Evolutionary conservation across 2,888 invertebrate species (phyloP).

Genomic region (Eucriotettix oculatus): DNA sequence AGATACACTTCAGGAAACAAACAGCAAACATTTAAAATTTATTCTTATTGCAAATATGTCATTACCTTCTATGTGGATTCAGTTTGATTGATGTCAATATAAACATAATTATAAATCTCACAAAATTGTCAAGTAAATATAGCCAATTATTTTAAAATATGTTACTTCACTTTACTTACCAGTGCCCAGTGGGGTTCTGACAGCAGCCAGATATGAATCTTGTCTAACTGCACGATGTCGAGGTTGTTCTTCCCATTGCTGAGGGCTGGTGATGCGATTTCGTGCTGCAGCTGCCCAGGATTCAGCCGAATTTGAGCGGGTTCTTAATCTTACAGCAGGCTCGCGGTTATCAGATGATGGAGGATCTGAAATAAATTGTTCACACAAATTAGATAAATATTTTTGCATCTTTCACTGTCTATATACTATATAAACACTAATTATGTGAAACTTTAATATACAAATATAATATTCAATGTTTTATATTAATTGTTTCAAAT

Average conservation of each 20-base stretch:
- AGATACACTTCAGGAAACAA: no score
- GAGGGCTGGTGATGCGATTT: constrained; percentile 3
- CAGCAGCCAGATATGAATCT: constrained; percentile 30
- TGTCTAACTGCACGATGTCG: constrained; percentile 28
- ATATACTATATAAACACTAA: no score
- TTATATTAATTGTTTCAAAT: no score
- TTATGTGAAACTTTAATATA: no score
- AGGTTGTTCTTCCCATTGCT: constrained; percentile 15
- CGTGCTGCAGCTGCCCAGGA: constrained; percentile 28
- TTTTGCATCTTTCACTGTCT: background rate
- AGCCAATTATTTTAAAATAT: no score
- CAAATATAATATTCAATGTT: no score
- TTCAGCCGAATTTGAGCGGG: constrained; percentile 37
- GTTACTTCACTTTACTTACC: constrained; percentile 2
- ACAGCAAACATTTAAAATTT: no score
- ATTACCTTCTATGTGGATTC: no score
- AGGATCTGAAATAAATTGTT: constrained; percentile 1
- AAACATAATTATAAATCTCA: no score
- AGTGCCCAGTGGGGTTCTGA: constrained; percentile 22
- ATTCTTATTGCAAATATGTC: no score
- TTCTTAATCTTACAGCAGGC: constrained; percentile 27
- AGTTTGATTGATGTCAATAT: no score
- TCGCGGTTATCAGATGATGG: constrained; percentile 1
- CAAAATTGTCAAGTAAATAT: no score
- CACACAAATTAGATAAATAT: background rate